A percentile compares a stretch with the other conserved stretches of the same genome.
phyloP scores from a whole-genome alignment of 2,797 vertebrate genomes.

The Babyrousa celebensis region DNA sequence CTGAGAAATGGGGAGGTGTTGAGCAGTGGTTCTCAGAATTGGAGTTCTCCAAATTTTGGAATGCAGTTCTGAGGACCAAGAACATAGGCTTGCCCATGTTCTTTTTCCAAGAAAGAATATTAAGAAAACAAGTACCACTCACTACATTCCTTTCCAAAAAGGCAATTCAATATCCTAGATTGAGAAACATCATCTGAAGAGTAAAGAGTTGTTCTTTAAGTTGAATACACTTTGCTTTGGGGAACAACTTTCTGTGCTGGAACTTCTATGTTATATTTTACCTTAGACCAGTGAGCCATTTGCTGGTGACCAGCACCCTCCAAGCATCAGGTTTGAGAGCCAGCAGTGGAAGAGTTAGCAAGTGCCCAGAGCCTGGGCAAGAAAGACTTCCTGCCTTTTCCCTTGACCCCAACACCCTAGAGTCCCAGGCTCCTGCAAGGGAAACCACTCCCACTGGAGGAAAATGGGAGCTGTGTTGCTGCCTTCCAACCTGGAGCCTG shows the following conservation, averaged over 20 bases:
- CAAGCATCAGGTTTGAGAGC: background rate
- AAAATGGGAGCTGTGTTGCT: background rate
- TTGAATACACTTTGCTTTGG: background rate
- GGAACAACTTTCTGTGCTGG: background rate
- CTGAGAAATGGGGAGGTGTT: background rate
- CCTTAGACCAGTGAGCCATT: background rate
- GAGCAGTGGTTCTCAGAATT: conserved; percentile 52
- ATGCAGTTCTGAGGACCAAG: background rate
- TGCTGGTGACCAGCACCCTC: background rate
- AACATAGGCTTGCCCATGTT: background rate
- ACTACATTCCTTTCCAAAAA: conserved; percentile 30
- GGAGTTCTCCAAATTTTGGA: background rate
- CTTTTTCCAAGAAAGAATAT: conserved; percentile 32
- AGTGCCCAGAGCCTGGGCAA: background rate
- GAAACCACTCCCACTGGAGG: background rate
- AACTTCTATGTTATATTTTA: background rate
- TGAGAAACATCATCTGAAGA: background rate
- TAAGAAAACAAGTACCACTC: conserved; percentile 27
- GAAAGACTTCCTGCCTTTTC: background rate
- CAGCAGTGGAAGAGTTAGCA: background rate
- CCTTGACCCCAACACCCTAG: background rate
- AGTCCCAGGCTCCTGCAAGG: background rate
- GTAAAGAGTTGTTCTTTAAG: background rate
- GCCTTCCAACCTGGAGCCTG: background rate
- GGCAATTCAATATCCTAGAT: conserved; percentile 3